Percentiles rank a stretch among this genome's conserved stretches.
Conservation (phyloP, 2,888 invertebrate genomes). For the Chaitophorus viminalis region DNA sequence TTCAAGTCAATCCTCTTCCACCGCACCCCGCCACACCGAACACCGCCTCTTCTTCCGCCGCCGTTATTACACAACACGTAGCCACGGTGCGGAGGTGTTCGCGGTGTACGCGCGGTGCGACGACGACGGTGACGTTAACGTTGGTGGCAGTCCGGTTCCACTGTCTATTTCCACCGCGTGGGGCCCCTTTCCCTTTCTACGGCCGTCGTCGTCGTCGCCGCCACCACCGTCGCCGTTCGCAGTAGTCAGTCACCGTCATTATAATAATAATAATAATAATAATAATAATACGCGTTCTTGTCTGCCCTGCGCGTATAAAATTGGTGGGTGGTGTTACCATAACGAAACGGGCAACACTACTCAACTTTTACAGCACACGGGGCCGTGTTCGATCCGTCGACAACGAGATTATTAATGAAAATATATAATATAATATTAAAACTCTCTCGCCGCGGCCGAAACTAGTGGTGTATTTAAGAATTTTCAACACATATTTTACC, state of each 20-base stretch:
- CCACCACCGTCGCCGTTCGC: neutral
- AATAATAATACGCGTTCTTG: neutral
- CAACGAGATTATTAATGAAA: no score
- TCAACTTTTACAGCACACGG: constrained; percentile 21
- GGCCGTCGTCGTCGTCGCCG: neutral
- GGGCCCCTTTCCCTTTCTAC: constrained; percentile 58
- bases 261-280: neutral
- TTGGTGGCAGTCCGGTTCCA: constrained; percentile 47
- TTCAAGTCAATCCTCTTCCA: neutral
- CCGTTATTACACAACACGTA: constrained; percentile 28
- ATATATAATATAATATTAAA: no score
- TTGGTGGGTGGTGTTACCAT: constrained; percentile 40
- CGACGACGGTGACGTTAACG: neutral
- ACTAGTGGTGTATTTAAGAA: no score
- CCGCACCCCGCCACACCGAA: neutral
- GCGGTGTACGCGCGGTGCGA: neutral
- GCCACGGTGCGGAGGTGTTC: neutral
- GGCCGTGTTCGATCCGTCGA: no score
- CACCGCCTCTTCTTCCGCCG: neutral
- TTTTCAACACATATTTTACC: no score
- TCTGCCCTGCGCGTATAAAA: neutral
- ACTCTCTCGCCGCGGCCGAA: no score
- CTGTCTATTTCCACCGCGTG: constrained; percentile 51
- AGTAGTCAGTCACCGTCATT: neutral
- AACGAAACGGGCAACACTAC: constrained; percentile 8